Base-by-base conservation (phyloP, 1,140 invertebrate species). In the Neodiprion virginianus region DNA sequence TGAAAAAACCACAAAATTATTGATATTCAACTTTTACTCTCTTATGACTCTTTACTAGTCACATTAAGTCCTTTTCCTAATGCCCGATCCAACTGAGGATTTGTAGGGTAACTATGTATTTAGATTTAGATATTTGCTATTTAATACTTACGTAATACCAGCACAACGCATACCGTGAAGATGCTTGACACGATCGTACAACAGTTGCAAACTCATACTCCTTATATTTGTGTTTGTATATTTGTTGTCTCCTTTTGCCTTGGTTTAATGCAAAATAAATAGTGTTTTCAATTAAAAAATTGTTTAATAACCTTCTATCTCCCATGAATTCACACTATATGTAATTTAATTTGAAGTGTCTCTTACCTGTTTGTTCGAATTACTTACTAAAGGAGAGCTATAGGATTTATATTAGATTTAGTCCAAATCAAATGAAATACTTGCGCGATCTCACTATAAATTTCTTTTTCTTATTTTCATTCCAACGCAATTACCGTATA, bases 141-240 rank as follows among this genome's bases (percentile, higher is more conserved):
- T 61, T n/a, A 61, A 61, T 61, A 61, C n/a, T 61, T 61, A 61
- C 28, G 5, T 12, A 12, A 61, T n/a, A 61, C 53, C 53, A 61
- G 53, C 53, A 61, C 53, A 61, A 61, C 11, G n/a, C n/a, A 61
- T 61, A 61, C 53, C 11, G 8, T 61, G 8, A 61, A 61, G 53
- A 61, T 61, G 53, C 53, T 61, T 69, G 40, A 9, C 67, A 5
- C 67, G 17, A 69, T 23, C 53, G 23, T 69, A 69, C 11, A 69
- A 69, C 17, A 69, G 67, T 9, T 69, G 10, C 7, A 61, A 61
- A 61, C 53, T 61, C 11, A 61, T n/a, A 61, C 53, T 61, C 53
- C 11, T 69, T 69, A 47, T 69, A 69, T 23, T 69, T 69, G 17
- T 23, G 67, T 69, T 69, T 69, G 17, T 69, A 69, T 12, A 69